Percentiles rank a stretch among this genome's conserved stretches.
Evolutionary conservation across 2,113 vertebrate species (phyloP).

Genomic region (Pygoscelis adeliae): DNA sequence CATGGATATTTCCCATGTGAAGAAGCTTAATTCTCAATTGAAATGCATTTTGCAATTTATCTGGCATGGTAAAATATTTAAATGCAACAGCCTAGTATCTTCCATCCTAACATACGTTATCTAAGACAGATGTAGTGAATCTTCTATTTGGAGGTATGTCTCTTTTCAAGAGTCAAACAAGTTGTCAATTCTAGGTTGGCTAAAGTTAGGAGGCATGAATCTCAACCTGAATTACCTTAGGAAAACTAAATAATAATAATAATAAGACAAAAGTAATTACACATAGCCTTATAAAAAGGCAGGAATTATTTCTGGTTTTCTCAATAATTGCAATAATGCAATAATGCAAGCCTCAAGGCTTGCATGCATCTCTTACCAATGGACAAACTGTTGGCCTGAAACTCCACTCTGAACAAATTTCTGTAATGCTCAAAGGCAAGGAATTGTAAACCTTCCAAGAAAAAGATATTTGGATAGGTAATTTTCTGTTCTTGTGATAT

Average conservation of each 20-base stretch:
- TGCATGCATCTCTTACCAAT: not conserved
- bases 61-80: not conserved
- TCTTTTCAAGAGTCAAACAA: not conserved
- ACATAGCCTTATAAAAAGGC: not conserved
- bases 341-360: no score
- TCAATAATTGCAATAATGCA: no score
- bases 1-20: not conserved
- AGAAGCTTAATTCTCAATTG: constrained; percentile 8
- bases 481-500: not conserved
- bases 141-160: not conserved
- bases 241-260: not conserved
- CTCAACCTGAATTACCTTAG: not conserved
- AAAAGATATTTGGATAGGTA: not conserved
- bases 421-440: not conserved
- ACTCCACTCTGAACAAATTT: not conserved
- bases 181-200: not conserved
- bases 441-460: not conserved
- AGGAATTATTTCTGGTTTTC: not conserved
- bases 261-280: not conserved
- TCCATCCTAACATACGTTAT: not conserved
- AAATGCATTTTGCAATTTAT: not conserved
- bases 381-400: not conserved
- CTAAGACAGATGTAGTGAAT: not conserved
- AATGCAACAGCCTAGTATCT: not conserved
- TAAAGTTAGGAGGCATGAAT: not conserved